phyloP scores from a whole-genome alignment of 2,888 invertebrate genomes.

The Microdon myrmicae region DNA sequence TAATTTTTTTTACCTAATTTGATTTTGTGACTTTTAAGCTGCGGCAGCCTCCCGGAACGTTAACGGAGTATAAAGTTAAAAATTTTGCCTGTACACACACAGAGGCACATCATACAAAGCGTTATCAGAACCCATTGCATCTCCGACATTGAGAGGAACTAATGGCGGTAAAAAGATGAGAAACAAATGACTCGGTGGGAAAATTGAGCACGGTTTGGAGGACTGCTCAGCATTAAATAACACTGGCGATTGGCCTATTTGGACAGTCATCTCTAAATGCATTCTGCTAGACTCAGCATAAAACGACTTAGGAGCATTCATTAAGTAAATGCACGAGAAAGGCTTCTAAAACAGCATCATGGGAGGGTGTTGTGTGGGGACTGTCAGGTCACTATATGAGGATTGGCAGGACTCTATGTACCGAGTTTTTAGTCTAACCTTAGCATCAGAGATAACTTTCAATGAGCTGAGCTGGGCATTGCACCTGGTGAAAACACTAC shows the following conservation, averaged over 20 bases:
- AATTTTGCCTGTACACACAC: slow-evolving; percentile 15
- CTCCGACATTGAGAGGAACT: neutral
- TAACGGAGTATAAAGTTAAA: slow-evolving; percentile 42
- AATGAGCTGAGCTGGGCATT: no score
- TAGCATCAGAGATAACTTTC: no score
- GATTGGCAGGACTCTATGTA: no score
- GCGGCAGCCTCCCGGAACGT: slow-evolving; percentile 38
- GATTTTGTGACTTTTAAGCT: slow-evolving; percentile 49
- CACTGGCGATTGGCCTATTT: slow-evolving; percentile 33
- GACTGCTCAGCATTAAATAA: slow-evolving; percentile 18
- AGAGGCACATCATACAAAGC: slow-evolving; percentile 12
- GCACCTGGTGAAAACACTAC: no score
- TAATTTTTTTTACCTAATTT: slow-evolving; percentile 41
- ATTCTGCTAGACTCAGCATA: slow-evolving; percentile 20
- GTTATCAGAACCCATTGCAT: neutral
- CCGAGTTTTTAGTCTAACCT: no score
- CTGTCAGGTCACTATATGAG: no score
- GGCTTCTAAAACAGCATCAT: no score
- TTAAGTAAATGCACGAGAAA: slow-evolving; percentile 1
- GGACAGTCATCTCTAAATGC: slow-evolving; percentile 17
- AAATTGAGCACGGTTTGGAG: slow-evolving; percentile 11
- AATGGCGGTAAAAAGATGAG: slow-evolving; percentile 9
- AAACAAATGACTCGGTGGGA: neutral
- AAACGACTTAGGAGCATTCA: neutral
- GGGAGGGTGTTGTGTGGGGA: no score